Conservation (phyloP, 1,140 invertebrate species). For the Rhopalosiphum padi region DNA sequence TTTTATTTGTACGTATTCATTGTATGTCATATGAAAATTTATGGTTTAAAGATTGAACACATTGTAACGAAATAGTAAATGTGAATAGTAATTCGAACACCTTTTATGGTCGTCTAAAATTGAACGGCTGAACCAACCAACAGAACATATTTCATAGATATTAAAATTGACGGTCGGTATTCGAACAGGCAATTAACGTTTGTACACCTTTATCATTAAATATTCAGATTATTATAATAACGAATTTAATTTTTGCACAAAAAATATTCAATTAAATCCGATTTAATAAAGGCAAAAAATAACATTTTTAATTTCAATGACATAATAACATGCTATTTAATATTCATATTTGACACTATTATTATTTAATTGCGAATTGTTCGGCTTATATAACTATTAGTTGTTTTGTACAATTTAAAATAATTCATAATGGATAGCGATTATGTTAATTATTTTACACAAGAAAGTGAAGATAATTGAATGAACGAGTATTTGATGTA, state of each 20-base stretch:
- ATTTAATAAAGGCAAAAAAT: neutral
- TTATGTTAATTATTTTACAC: neutral
- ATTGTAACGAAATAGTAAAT: neutral
- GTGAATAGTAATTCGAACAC: neutral
- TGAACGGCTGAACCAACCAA: neutral
- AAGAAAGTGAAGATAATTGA: slow-evolving; percentile 16
- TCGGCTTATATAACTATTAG: neutral
- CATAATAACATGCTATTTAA: neutral
- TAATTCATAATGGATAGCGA: neutral
- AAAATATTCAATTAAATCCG: neutral
- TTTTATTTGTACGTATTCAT: neutral
- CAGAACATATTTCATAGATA: neutral
- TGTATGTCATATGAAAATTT: neutral
- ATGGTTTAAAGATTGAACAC: neutral
- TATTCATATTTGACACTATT: neutral
- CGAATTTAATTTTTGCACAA: neutral
- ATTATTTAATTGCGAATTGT: neutral
- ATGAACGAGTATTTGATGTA: neutral
- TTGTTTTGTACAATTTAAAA: neutral
- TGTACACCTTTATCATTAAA: neutral
- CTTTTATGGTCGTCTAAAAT: neutral
- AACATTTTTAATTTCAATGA: neutral
- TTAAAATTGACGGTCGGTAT: neutral
- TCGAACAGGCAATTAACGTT: neutral
- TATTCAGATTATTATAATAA: neutral